Conservation (phyloP, 2,888 invertebrate species). For the Oxyteleia sp. region DNA sequence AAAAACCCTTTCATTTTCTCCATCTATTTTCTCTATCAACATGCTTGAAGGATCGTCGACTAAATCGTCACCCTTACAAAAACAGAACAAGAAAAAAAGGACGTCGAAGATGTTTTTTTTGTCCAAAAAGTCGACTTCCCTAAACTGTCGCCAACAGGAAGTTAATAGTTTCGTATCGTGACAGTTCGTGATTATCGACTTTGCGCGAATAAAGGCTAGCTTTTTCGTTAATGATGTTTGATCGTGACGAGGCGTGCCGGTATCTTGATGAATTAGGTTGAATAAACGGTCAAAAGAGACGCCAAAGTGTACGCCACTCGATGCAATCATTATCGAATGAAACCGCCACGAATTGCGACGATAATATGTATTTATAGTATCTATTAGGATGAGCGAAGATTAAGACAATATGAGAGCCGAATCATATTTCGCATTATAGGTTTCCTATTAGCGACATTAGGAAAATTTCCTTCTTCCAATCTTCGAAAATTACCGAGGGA, state of each 20-base stretch:
- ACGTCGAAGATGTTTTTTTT: too few species aligned
- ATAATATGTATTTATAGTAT: conserved; percentile 51
- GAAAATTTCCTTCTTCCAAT: conserved; percentile 2
- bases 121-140: neutral
- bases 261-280: conserved; percentile 68
- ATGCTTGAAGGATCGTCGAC: too few species aligned
- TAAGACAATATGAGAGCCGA: conserved; percentile 33
- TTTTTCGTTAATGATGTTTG: conserved; percentile 70
- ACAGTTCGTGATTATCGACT: conserved; percentile 52
- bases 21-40: too few species aligned
- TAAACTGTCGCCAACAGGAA: conserved; percentile 39
- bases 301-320: conserved; percentile 40
- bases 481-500: neutral
- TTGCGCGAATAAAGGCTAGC: conserved; percentile 43
- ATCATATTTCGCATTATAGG: conserved; percentile 48
- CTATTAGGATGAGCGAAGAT: conserved; percentile 32
- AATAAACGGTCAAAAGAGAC: conserved; percentile 44
- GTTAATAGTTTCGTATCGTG: conserved; percentile 49
- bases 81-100: too few species aligned
- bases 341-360: conserved; percentile 30
- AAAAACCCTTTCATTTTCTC: too few species aligned
- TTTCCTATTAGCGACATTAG: conserved; percentile 34
- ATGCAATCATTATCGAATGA: conserved; percentile 51
- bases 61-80: too few species aligned
- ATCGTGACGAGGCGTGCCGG: conserved; percentile 57